Evolutionary conservation across 1,140 invertebrate species (phyloP).

Genomic region (Lerema accius): DNA sequence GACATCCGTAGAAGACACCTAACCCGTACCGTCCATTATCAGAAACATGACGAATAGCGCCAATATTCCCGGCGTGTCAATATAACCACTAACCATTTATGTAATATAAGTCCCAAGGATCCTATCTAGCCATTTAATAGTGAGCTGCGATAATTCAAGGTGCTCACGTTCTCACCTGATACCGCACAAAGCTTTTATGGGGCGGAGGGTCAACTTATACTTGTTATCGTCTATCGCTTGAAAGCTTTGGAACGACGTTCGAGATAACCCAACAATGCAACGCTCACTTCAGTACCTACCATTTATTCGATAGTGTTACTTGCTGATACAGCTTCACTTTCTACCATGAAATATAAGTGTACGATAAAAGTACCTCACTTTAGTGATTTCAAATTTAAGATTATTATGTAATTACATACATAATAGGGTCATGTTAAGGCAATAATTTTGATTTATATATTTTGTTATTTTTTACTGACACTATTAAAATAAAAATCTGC

Average conservation of each 20-base stretch:
- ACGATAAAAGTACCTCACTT: background rate
- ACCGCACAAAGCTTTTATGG: conserved; percentile 31
- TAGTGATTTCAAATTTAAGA: no score
- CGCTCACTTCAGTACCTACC: conserved; percentile 54
- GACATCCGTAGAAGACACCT: conserved; percentile 26
- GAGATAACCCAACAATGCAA: conserved; percentile 68
- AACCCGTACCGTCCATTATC: conserved; percentile 27
- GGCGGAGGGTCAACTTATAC: conserved; percentile 51
- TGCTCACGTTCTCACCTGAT: conserved; percentile 35
- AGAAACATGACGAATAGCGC: conserved; percentile 31
- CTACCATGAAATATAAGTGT: background rate
- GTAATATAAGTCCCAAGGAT: conserved; percentile 28
- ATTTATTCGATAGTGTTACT: conserved; percentile 64
- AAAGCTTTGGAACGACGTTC: conserved; percentile 48
- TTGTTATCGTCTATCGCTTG: conserved; percentile 50
- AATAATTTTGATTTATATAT: no score
- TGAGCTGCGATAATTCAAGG: conserved; percentile 47
- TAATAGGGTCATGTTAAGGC: no score
- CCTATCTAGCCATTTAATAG: conserved; percentile 43
- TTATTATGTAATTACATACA: no score
- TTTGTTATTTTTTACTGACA: no score
- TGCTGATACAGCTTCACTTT: conserved; percentile 48
- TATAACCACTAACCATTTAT: conserved; percentile 28
- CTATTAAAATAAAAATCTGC: no score
- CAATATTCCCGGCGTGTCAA: conserved; percentile 28